Evolutionary conservation across 2,113 vertebrate genomes (phyloP).

Genomic region (Pontoporia blainvillei): DNA sequence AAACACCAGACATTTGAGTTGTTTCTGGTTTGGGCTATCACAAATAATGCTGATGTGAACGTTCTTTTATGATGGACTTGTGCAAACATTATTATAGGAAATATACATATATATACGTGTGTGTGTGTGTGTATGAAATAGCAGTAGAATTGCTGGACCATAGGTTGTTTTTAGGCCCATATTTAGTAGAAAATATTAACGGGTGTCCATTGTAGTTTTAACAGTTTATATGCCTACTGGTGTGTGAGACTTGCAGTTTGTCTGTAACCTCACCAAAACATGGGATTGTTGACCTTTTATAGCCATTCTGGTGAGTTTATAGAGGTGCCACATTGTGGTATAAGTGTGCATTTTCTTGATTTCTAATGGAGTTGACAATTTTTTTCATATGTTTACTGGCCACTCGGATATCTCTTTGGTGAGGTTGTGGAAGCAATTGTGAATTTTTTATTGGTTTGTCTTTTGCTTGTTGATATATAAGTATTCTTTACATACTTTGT

Average conservation of each 20-base stretch:
- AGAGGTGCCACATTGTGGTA: background rate
- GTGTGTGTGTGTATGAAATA: background rate
- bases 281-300: background rate
- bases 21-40: background rate
- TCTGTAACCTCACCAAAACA: background rate
- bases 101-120: background rate
- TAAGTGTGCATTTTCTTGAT: background rate
- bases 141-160: background rate
- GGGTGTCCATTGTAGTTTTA: background rate
- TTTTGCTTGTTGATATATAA: background rate
- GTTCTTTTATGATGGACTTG: background rate
- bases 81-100: background rate
- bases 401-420: background rate
- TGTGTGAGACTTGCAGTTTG: background rate
- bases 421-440: background rate
- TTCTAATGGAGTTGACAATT: background rate
- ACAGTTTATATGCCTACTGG: background rate
- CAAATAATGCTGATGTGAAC: background rate
- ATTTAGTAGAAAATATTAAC: constrained; percentile 17
- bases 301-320: background rate
- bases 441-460: background rate
- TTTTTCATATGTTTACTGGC: background rate
- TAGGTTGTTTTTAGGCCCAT: background rate
- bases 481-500: background rate
- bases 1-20: background rate